phyloP scores from a whole-genome alignment of 2,888 invertebrate genomes.

The Dryobotodes eremita region DNA sequence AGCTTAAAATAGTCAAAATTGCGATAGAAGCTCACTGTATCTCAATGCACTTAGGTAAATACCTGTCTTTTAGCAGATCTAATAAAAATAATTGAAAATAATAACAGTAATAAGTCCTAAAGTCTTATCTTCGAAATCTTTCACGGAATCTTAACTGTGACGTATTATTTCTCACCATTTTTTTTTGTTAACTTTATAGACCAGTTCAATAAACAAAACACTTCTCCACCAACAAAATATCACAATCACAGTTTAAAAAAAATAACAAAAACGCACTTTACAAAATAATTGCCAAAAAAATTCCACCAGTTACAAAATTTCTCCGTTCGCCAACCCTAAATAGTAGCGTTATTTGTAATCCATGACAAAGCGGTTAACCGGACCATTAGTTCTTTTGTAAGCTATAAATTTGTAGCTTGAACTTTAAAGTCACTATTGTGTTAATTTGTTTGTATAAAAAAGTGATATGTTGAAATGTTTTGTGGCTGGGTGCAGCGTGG shows the following conservation, averaged over 20 bases:
- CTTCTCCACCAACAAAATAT: neutral
- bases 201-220: neutral
- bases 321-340: constrained; percentile 59
- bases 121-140: neutral
- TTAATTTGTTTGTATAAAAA: constrained; percentile 51
- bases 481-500: constrained; percentile 74
- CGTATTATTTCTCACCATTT: neutral
- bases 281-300: constrained; percentile 57
- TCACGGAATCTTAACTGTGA: neutral
- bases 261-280: constrained; percentile 19
- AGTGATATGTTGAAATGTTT: constrained; percentile 71
- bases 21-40: neutral
- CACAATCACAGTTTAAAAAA: neutral
- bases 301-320: constrained; percentile 40
- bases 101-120: neutral
- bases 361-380: constrained; percentile 83
- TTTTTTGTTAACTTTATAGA: neutral
- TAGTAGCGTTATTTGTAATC: constrained; percentile 75
- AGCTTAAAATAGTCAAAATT: neutral
- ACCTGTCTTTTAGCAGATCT: neutral
- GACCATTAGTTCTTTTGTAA: constrained; percentile 85
- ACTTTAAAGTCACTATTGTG: constrained; percentile 62
- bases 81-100: no score
- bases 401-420: constrained; percentile 68
- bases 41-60: neutral